Percentiles rank a stretch among this genome's conserved stretches.
Conservation (phyloP, 2,797 vertebrate genomes). For the Gymnoscopelus braueri region DNA sequence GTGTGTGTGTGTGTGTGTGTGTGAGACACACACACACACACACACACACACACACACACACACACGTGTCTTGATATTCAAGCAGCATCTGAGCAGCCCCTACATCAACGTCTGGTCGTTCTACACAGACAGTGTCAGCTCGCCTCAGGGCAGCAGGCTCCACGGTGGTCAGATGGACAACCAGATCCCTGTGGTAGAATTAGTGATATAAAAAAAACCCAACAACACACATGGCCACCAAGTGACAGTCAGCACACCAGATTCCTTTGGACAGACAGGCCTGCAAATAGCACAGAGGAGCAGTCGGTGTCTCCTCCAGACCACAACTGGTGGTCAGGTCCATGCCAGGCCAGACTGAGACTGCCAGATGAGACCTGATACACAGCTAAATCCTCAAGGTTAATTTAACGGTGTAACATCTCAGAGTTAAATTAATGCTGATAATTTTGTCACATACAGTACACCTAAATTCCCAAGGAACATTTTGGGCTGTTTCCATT, state of each 20-base stretch:
- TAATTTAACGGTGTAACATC: no score
- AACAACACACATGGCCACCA: constrained; percentile 52
- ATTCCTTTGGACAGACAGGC: constrained; percentile 84
- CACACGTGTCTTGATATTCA: constrained; percentile 65
- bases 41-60: no score
- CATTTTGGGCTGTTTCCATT: constrained; percentile 43
- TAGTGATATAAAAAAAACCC: constrained; percentile 72
- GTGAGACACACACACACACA: neutral
- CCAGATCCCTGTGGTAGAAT: constrained; percentile 81
- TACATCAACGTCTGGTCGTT: constrained; percentile 80
- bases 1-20: constrained; percentile 35
- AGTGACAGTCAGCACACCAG: constrained; percentile 81
- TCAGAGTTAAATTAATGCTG: no score
- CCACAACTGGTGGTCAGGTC: constrained; percentile 78
- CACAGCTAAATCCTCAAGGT: no score
- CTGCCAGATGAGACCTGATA: constrained; percentile 76
- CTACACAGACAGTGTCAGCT: constrained; percentile 83
- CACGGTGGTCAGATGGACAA: constrained; percentile 85
- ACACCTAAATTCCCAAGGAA: constrained; percentile 47
- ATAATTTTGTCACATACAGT: constrained; percentile 23
- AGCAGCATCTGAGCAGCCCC: constrained; percentile 83
- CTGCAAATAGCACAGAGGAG: constrained; percentile 81
- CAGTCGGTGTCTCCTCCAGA: constrained; percentile 70
- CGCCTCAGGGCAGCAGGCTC: constrained; percentile 80
- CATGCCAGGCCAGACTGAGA: constrained; percentile 68